Base-by-base conservation (phyloP, 2,797 vertebrate species). In the Glyptemys insculpta region DNA sequence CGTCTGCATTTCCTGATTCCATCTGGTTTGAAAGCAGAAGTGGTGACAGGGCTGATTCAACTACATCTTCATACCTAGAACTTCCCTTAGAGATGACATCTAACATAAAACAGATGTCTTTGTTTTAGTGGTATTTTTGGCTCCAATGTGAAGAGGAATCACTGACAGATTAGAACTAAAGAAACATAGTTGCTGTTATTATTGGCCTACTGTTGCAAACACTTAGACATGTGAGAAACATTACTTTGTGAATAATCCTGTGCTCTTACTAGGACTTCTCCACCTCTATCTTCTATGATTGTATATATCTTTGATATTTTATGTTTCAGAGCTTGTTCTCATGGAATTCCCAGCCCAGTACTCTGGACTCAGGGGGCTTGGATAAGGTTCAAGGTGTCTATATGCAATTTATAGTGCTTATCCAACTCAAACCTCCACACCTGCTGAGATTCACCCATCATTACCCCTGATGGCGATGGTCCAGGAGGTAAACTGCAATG, bases 241-340 rank as follows among this genome's bases (percentile, higher is more conserved):
- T 76, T 76, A 14, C 44, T 76, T 29, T 76, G 23, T 29, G 72
- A 44, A 27, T 76, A 27, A 47, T 47, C 25, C 41, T 76, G 5
- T 18, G n/a, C 5, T 68, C 21, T 68, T 47, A 76, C 23, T 29
- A 47, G 72, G 12, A 41, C 72, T 27, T 76, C 62, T 68, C 72
- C 84, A 19, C 37, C 12, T 76, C 44, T 49, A 52, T 41, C 81
- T 78, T 57, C 83, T 53, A 27, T 1, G 1, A 83, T 49, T 21
- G 31, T 21, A 44, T 0, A 0, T 9, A 19, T 72, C 88, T n/a
- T 78, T 94, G 86, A 21, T 0, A 0, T 10, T 81, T 5, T 19
- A 31, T 10, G 18, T 89, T 86, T 53, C 1, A 1, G 91, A 91
- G 49, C 23, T 88, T 31, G 4, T 0, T 41, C 50, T 47, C 56